Evolutionary conservation across 2,888 invertebrate genomes (phyloP), one percentile per base, ranked within the genome.

Genomic region (Opisthograptis luteolata): DNA sequence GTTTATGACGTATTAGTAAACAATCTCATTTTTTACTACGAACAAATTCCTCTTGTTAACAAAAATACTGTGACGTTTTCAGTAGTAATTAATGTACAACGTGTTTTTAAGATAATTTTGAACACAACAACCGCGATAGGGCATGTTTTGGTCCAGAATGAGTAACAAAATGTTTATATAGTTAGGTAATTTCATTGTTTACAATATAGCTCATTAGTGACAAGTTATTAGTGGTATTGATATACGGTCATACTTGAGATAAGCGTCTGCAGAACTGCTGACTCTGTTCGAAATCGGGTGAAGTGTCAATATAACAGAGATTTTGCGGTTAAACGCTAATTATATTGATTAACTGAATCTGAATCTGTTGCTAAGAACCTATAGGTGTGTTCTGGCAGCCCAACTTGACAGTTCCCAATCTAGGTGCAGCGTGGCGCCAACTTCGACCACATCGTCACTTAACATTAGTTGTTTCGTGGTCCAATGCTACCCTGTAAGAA

Each of bases 111-210:
- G 48, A 49, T 49, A 39, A 39, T 2, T 31, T 37, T 13, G 31
- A 34, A 27, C n/a, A 3, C 24, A 8, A 10, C 14, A 9, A 14
- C 7, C 15, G 39, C 17, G 50, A 51, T 51, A 51, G 25, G 10
- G 30, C 50, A 51, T 51, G 50, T 45, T 35, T 35, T 10, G 30
- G 10, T n/a, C 19, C 13, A 30, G 15, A 19, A 31, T 51, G 44
- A 51, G 28, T 40, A 44, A 51, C 25, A 25, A n/a, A 37, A 5
- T 2, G 9, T 20, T 12, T 9, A 19, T 34, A 22, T 13, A 35
- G 13, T 50, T 35, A 35, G 36, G 25, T 41, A 44, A 51, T 31
- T 35, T 45, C 44, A 51, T 51, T 51, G 50, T 51, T 50, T 40
- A 44, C 36, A 28, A 20, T 35, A 35, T 2, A 31, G 1, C 8